These are phyloP conservation scores for Etheostoma cragini DNA, from an alignment of 2,113 vertebrate species.

Conservation along the genomic window DNA sequence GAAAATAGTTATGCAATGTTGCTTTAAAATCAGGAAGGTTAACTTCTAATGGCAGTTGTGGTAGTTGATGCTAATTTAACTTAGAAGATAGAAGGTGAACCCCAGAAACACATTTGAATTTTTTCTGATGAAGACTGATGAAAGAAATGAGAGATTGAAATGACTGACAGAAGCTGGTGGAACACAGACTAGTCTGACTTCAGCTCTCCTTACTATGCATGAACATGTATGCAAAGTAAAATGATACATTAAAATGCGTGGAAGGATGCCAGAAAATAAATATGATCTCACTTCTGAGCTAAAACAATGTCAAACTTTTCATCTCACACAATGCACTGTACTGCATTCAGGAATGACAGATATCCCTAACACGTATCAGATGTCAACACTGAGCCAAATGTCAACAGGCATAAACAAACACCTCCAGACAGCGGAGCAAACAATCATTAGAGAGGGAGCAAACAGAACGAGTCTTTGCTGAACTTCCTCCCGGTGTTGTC, in stretches of 20 bases:
- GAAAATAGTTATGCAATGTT: too few relatives aligned
- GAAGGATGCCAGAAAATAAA: not conserved
- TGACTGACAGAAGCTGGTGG: too few relatives aligned
- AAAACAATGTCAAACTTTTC: conserved; percentile 19
- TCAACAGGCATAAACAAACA: conserved; percentile 55
- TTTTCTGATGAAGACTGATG: too few relatives aligned
- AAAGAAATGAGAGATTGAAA: too few relatives aligned
- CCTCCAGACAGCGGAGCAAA: conserved; percentile 59
- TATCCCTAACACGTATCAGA: conserved; percentile 28
- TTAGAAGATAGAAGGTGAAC: too few relatives aligned
- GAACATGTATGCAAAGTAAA: conserved; percentile 17
- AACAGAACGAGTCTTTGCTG: conserved; percentile 30
- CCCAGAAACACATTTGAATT: too few relatives aligned
- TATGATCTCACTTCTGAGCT: conserved; percentile 6
- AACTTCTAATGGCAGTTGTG: too few relatives aligned
- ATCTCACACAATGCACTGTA: conserved; percentile 13
- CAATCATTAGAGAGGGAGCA: conserved; percentile 50
- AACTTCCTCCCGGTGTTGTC: conserved; percentile 39
- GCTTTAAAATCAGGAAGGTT: too few relatives aligned
- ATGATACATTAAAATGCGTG: not conserved
- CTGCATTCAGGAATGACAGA: conserved; percentile 16
- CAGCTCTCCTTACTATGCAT: not conserved
- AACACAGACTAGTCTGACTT: too few relatives aligned
- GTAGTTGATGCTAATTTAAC: too few relatives aligned
- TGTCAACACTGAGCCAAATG: conserved; percentile 48